A percentile compares a stretch with the other conserved stretches of the same genome.
These are phyloP conservation scores for Sprattus sprattus DNA, from an alignment of 2,113 vertebrate species.

Conservation along the genomic window DNA sequence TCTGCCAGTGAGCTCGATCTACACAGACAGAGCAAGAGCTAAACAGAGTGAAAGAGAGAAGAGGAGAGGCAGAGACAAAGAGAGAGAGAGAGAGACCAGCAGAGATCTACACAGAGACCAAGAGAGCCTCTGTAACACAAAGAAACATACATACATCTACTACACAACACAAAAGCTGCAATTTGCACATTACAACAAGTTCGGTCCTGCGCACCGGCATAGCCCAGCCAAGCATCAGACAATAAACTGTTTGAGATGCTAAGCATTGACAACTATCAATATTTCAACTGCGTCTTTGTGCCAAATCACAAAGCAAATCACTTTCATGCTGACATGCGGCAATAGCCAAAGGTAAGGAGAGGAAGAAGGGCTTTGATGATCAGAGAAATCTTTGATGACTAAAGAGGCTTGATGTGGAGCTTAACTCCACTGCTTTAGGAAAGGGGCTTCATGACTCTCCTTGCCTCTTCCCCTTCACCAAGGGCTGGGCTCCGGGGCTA, in stretches of 20 bases:
- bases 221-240: neutral
- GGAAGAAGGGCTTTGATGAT: slow-evolving; percentile 6
- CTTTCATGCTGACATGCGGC: neutral
- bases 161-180: neutral
- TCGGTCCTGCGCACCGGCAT: neutral
- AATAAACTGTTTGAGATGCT: neutral
- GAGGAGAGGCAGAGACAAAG: slow-evolving; percentile 1
- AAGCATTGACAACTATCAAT: neutral
- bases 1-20: slow-evolving; percentile 61
- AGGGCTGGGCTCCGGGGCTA: neutral
- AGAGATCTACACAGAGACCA: neutral
- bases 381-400: slow-evolving; percentile 17
- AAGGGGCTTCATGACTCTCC: neutral
- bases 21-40: slow-evolving; percentile 45
- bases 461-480: slow-evolving; percentile 5
- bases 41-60: slow-evolving; percentile 26
- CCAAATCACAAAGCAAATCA: neutral
- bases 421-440: neutral
- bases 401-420: slow-evolving; percentile 16
- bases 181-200: neutral
- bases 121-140: neutral
- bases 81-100: neutral
- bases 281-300: slow-evolving; percentile 12
- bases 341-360: slow-evolving; percentile 17
- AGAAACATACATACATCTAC: neutral